A percentile compares a stretch with the other conserved stretches of the same genome.
Evolutionary conservation across 1,140 invertebrate genomes (phyloP).

Genomic region (Macrosteles quadrilineatus): DNA sequence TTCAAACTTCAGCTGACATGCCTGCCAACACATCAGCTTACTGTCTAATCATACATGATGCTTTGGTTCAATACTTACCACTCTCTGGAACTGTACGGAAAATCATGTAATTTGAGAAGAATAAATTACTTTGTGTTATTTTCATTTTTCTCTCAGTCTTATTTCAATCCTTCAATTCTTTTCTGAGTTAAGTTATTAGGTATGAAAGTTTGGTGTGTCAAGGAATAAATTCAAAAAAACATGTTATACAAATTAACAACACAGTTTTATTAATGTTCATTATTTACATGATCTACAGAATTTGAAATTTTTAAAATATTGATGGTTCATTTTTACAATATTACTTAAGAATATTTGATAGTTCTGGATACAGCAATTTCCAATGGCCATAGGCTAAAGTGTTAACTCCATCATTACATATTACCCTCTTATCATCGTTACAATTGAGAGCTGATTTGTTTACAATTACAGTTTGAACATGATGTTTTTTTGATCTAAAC

Average conservation of each 20-base stretch:
- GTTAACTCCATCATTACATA: conserved; percentile 28
- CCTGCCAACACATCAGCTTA: conserved; percentile 47
- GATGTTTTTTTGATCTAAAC: conserved; percentile 34
- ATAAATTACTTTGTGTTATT: too few relatives aligned
- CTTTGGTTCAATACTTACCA: not conserved
- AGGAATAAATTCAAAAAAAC: not conserved
- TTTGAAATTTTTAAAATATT: not conserved
- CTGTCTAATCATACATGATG: conserved; percentile 26
- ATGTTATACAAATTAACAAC: not conserved
- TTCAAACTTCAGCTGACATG: conserved; percentile 30
- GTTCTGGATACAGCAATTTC: not conserved
- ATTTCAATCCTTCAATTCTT: too few relatives aligned
- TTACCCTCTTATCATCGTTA: conserved; percentile 35
- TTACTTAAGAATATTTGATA: not conserved
- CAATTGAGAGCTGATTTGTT: conserved; percentile 31
- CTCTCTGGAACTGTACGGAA: not conserved
- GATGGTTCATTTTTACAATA: not conserved
- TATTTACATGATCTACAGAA: not conserved
- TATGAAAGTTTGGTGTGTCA: not conserved
- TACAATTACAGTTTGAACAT: conserved; percentile 28
- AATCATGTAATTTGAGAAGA: not conserved
- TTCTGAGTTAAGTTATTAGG: not conserved
- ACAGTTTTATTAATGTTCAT: not conserved
- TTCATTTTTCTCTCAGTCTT: too few relatives aligned
- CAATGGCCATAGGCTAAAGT: conserved; percentile 36